These are phyloP conservation scores for Atlantisia rogersi DNA, from an alignment of 2,113 vertebrate species.

Conservation along the genomic window DNA sequence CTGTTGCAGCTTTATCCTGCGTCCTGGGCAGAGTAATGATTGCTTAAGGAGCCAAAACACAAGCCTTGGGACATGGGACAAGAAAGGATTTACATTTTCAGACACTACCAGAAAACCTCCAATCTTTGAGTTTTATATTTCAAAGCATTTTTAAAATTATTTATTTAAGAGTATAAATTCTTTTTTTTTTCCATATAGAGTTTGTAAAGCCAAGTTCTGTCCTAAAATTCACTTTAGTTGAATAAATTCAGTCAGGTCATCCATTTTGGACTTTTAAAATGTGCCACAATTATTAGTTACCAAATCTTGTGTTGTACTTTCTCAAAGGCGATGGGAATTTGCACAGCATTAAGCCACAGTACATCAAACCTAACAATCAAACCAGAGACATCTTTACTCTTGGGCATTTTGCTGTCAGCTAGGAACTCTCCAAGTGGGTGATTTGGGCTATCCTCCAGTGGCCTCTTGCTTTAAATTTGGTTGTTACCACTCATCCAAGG, in stretches of 20 bases:
- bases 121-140: background rate
- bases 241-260: conserved; percentile 20
- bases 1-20: background rate
- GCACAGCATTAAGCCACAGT: background rate
- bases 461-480: conserved; percentile 9
- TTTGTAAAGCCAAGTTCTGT: background rate
- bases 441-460: conserved; percentile 35
- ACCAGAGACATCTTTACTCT: background rate
- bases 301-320: background rate
- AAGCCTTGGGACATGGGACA: background rate
- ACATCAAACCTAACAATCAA: background rate
- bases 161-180: background rate
- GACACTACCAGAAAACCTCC: background rate
- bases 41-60: background rate
- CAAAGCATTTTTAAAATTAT: background rate
- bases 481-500: conserved; percentile 36
- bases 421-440: background rate
- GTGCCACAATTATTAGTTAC: conserved; percentile 9
- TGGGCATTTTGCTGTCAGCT: background rate
- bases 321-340: background rate
- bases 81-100: conserved; percentile 5
- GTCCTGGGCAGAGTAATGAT: background rate
- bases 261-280: conserved; percentile 8
- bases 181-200: background rate
- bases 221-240: background rate